These are phyloP conservation scores for Subacronicta megacephala DNA, from an alignment of 2,888 invertebrate genomes.

Conservation along the genomic window DNA sequence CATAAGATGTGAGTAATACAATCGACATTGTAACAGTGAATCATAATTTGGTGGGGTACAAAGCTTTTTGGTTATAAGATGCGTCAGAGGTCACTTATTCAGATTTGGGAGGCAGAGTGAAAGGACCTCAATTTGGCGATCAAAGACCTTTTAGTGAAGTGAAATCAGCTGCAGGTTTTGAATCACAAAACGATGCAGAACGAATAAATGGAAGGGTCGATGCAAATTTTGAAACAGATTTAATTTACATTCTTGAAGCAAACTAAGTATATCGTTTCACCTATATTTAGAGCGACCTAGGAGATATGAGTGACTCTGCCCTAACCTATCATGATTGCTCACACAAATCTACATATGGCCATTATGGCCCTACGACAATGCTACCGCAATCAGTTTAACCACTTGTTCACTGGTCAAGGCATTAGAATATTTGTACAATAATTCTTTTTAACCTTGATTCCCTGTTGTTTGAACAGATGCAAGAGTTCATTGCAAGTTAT, in stretches of 20 bases:
- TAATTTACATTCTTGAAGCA: constrained; percentile 1
- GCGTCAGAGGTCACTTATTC: constrained; percentile 11
- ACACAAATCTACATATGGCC: constrained; percentile 27
- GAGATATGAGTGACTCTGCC: constrained; percentile 12
- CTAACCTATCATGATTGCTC: constrained; percentile 18
- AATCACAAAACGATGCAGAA: not conserved
- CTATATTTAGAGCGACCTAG: constrained; percentile 21
- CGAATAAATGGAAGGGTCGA: not conserved
- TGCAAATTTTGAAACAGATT: constrained; percentile 1
- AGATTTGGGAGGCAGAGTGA: constrained; percentile 1
- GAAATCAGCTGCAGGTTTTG: not conserved
- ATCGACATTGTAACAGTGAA: constrained; percentile 41
- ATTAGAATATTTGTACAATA: no score
- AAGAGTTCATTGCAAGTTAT: no score
- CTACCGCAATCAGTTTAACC: constrained; percentile 1
- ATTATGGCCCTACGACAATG: constrained; percentile 8
- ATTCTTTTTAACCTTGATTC: no score
- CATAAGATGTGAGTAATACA: constrained; percentile 52
- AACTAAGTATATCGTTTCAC: not conserved
- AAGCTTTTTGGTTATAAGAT: constrained; percentile 16
- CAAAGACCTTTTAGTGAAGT: not conserved
- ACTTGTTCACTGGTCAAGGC: no score
- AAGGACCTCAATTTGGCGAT: not conserved
- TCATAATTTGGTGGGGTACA: constrained; percentile 32
- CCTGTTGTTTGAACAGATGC: no score